Evolutionary conservation across 2,797 vertebrate species (phyloP).

Genomic region (Hoplostethus atlanticus): DNA sequence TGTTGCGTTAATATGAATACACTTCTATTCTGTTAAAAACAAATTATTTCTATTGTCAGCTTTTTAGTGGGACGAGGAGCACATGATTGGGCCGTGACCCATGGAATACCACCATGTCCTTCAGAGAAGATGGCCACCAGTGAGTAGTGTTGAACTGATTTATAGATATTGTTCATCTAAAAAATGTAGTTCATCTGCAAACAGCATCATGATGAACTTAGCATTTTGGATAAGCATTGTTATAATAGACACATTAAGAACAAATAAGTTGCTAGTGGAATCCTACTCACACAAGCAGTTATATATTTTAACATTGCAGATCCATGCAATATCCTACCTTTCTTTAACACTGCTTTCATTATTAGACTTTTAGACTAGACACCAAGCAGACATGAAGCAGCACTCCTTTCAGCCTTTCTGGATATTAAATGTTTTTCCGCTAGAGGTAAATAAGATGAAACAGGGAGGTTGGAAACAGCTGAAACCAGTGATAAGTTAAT

Average conservation of each 20-base stretch:
- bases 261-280: too few species aligned
- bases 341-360: too few species aligned
- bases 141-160: conserved; percentile 80
- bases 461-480: too few species aligned
- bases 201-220: neutral
- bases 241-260: neutral
- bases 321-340: too few species aligned
- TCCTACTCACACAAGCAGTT: neutral
- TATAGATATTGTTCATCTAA: neutral
- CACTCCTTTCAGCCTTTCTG: too few species aligned
- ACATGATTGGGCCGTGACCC: conserved; percentile 95
- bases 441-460: too few species aligned
- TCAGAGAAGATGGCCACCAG: conserved; percentile 98
- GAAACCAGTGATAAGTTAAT: too few species aligned
- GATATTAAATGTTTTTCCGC: too few species aligned
- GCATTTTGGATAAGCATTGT: neutral
- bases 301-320: neutral
- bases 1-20: neutral
- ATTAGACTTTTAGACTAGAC: too few species aligned
- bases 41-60: conserved; percentile 79
- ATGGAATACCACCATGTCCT: conserved; percentile 95
- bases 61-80: conserved; percentile 98
- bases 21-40: conserved; percentile 22
- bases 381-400: too few species aligned
- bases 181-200: neutral